A percentile compares a stretch with the other conserved stretches of the same genome.
phyloP scores from a whole-genome alignment of 2,888 invertebrate species.

The Acrobasis consociella region DNA sequence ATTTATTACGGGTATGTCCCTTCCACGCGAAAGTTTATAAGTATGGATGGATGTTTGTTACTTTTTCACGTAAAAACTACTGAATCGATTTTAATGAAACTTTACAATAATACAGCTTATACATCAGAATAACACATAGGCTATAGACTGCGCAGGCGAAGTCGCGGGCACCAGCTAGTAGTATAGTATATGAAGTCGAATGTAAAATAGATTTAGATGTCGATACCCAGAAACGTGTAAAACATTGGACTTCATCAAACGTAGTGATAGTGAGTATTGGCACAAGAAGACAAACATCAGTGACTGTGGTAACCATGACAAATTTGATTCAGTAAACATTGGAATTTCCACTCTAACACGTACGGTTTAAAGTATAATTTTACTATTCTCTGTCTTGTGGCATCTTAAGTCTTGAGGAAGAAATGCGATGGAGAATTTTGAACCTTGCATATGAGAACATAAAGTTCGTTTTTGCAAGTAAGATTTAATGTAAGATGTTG shows the following conservation, averaged over 20 bases:
- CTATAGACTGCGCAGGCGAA: no score
- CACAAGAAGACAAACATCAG: background rate
- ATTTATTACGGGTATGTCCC: no score
- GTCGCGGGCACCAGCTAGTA: no score
- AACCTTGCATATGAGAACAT: background rate
- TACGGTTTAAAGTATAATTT: background rate
- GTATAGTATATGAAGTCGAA: no score
- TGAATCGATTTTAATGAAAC: no score
- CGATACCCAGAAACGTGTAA: background rate
- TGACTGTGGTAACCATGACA: background rate
- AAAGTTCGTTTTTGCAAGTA: background rate
- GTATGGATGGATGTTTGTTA: no score
- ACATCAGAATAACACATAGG: no score
- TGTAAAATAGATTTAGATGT: background rate
- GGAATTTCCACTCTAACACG: background rate
- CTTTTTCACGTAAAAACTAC: no score
- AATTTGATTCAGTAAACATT: background rate
- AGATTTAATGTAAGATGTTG: background rate
- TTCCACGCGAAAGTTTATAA: no score
- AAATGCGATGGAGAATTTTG: background rate
- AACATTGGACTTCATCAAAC: constrained; percentile 7
- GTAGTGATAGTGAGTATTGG: background rate
- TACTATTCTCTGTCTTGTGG: background rate
- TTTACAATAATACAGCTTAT: no score
- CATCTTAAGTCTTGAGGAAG: background rate